phyloP scores from a whole-genome alignment of 2,113 vertebrate species.

The Lontra canadensis region DNA sequence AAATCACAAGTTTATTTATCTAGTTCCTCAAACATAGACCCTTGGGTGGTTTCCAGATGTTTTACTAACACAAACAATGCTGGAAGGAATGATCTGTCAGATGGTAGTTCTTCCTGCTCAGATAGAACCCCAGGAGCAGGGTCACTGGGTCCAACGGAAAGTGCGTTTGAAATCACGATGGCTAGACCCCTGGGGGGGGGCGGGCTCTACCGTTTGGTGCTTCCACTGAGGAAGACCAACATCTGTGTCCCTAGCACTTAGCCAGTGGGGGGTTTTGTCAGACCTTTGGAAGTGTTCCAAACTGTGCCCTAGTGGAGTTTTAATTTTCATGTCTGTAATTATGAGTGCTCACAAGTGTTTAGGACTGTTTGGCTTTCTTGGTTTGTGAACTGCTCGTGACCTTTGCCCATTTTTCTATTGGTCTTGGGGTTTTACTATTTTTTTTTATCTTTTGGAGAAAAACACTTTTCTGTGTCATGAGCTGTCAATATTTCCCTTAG shows the following conservation, averaged over 20 bases:
- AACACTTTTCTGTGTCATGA: not conserved
- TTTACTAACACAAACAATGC: not conserved
- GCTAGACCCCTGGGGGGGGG: fast-evolving
- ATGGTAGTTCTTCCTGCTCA: not conserved
- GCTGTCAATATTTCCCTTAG: not conserved
- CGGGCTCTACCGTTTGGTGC: fast-evolving
- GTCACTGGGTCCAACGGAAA: not conserved
- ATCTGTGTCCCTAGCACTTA: not conserved
- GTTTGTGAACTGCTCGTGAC: not conserved
- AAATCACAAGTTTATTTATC: not conserved
- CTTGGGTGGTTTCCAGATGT: not conserved
- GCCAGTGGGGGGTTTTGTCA: not conserved
- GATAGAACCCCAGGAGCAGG: not conserved
- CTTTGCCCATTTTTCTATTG: constrained; percentile 2
- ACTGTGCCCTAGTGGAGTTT: not conserved
- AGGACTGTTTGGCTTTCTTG: not conserved
- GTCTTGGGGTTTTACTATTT: not conserved
- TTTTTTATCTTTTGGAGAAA: not conserved
- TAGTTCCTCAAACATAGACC: not conserved
- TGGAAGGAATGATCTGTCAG: not conserved
- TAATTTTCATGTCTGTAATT: not conserved
- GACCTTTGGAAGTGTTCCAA: not conserved
- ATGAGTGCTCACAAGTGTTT: not conserved
- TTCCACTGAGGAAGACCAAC: not conserved
- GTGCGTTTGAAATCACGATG: not conserved